These are phyloP conservation scores for Microcebus lehilahytsara DNA, from an alignment of 2,113 vertebrate genomes.

Conservation along the genomic window DNA sequence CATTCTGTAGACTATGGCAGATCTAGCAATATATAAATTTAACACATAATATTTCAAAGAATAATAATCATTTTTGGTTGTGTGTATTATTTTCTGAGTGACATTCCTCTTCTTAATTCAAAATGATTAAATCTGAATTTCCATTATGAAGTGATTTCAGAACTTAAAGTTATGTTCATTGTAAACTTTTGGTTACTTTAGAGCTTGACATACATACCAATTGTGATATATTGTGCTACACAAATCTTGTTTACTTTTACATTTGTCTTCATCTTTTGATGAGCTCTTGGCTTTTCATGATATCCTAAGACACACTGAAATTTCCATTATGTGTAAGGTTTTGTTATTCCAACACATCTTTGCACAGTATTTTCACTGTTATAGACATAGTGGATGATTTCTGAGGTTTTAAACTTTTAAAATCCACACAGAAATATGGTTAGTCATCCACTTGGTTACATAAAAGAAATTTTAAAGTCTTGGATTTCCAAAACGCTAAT, in stretches of 20 bases:
- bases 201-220: neutral
- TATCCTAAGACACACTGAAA: neutral
- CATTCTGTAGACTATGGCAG: neutral
- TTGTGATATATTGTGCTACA: neutral
- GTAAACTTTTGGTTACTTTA: neutral
- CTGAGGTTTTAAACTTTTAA: neutral
- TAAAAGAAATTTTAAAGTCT: neutral
- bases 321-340: neutral
- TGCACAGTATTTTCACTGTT: neutral
- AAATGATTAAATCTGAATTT: neutral
- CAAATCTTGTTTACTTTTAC: neutral
- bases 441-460: neutral
- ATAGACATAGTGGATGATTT: neutral
- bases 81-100: neutral
- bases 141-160: neutral
- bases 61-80: neutral
- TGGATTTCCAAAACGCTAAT: neutral
- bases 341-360: neutral
- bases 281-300: neutral
- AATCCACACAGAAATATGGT: neutral
- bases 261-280: neutral
- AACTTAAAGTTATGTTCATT: neutral
- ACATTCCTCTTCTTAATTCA: neutral
- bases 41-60: neutral
- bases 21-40: neutral